Conservation (phyloP, 2,888 invertebrate species). For the Metellina segmentata region DNA sequence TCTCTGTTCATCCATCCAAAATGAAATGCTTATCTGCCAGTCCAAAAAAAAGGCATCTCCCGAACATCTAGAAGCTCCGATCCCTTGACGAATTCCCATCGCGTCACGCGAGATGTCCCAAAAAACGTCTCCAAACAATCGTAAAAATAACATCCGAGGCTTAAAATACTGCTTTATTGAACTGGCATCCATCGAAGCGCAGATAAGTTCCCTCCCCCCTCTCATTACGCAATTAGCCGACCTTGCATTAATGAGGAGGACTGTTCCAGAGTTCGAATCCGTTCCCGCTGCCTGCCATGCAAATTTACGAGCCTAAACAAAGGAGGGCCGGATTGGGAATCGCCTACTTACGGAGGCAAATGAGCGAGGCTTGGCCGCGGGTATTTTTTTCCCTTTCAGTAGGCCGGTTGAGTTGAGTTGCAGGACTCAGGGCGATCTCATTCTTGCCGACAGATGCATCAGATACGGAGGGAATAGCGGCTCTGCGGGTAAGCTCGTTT, state of each 20-base stretch:
- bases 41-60: too few species aligned
- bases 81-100: too few species aligned
- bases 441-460: not conserved
- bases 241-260: constrained; percentile 17
- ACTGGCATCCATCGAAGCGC: too few species aligned
- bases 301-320: constrained; percentile 62
- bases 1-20: too few species aligned
- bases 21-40: too few species aligned
- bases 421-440: not conserved
- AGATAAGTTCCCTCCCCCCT: too few species aligned
- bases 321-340: constrained; percentile 47
- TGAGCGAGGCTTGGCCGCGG: constrained; percentile 10
- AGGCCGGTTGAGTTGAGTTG: not conserved
- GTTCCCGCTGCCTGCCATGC: constrained; percentile 15
- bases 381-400: not conserved
- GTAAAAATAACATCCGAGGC: too few species aligned
- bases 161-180: too few species aligned
- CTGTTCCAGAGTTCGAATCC: constrained; percentile 16
- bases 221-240: too few species aligned
- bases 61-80: too few species aligned
- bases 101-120: too few species aligned
- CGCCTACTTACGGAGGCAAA: constrained; percentile 37
- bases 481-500: not conserved
- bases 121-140: too few species aligned
- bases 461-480: not conserved